Conservation (phyloP, 2,888 invertebrate species). For the Lomographa bimaculata region DNA sequence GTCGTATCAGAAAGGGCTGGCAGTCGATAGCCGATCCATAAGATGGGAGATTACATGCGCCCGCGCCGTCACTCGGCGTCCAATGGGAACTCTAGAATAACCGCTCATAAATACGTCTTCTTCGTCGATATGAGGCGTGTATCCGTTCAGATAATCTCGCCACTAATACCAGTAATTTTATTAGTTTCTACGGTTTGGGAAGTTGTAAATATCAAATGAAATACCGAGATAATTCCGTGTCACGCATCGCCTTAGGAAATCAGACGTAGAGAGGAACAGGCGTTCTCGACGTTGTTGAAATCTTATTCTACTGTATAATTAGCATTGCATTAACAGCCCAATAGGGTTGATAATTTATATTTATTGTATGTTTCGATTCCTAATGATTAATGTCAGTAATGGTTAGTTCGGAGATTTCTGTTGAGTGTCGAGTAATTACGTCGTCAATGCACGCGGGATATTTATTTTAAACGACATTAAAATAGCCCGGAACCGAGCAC, state of each 20-base stretch:
- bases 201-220: conserved; percentile 45
- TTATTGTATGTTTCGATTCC: not conserved
- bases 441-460: conserved; percentile 49
- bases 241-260: conserved; percentile 32
- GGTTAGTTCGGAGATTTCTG: conserved; percentile 49
- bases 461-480: conserved; percentile 72
- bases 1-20: conserved; percentile 52
- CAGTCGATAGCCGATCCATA: conserved; percentile 44
- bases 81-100: conserved; percentile 58
- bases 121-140: conserved; percentile 48
- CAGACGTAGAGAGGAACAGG: conserved; percentile 17
- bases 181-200: conserved; percentile 46
- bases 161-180: conserved; percentile 47
- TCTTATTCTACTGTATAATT: conserved; percentile 16
- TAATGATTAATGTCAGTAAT: conserved; percentile 16
- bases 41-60: conserved; percentile 49
- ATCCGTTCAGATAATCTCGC: conserved; percentile 55
- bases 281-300: conserved; percentile 20
- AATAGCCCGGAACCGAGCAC: conserved; percentile 67
- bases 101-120: conserved; percentile 57
- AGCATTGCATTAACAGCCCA: too few species aligned
- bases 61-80: conserved; percentile 45
- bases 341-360: too few species aligned
- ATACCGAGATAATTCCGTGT: conserved; percentile 29
- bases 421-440: conserved; percentile 53